Percentiles rank a stretch among this genome's conserved stretches.
These are phyloP conservation scores for Cladorhizidae sp. DNA, from an alignment of 37 sponge, comb jelly and placozoan genomes.

Conservation along the genomic window DNA sequence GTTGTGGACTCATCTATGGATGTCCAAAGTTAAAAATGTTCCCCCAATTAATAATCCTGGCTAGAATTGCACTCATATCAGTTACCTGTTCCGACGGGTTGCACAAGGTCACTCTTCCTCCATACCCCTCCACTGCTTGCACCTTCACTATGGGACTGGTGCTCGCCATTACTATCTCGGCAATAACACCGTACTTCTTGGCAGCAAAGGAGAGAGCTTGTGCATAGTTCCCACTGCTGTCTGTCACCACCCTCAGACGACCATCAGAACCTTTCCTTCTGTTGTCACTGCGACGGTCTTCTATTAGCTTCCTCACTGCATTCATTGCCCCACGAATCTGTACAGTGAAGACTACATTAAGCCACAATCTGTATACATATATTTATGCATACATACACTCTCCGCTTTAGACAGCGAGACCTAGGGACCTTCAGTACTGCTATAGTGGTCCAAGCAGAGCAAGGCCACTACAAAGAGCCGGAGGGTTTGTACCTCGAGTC, in stretches of 20 bases:
- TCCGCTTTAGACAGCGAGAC: no score
- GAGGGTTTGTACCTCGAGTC: no score
- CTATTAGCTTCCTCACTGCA: constrained; percentile 36
- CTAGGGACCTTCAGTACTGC: no score
- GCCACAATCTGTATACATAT: no score
- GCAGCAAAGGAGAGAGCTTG: constrained; percentile 77
- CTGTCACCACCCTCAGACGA: constrained; percentile 62
- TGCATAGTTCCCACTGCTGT: constrained; percentile 89
- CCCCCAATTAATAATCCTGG: no score
- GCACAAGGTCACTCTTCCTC: constrained; percentile 63
- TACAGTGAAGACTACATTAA: background rate
- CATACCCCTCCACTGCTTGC: constrained; percentile 65
- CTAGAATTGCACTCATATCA: no score
- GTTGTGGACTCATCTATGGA: no score
- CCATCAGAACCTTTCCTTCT: background rate
- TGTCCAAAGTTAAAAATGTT: no score
- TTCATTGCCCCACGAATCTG: constrained; percentile 81
- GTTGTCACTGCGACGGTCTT: no score
- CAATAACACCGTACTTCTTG: constrained; percentile 31
- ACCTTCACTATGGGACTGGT: constrained; percentile 50
- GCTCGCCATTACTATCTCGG: constrained; percentile 79
- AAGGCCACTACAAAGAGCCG: no score
- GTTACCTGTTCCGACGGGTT: constrained; percentile 50
- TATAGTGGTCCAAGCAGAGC: no score
- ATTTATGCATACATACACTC: no score